Percentiles rank a stretch among this genome's conserved stretches.
phyloP scores from a whole-genome alignment of 2,888 invertebrate species.

The Syrphus vitripennis region DNA sequence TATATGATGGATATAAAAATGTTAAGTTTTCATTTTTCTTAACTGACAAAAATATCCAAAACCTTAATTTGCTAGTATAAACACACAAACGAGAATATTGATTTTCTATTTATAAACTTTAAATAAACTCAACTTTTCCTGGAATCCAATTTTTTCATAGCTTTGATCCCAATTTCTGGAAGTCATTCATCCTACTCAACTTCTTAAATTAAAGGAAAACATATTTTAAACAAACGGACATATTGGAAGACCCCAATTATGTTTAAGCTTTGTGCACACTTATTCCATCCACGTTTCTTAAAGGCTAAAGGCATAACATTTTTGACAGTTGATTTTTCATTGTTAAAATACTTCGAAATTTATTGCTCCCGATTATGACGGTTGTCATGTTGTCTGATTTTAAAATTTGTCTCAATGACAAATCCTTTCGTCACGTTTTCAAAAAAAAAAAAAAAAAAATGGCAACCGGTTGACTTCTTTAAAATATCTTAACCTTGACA shows the following conservation, averaged over 20 bases:
- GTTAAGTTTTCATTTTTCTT: no score
- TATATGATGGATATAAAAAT: no score
- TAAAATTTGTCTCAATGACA: background rate
- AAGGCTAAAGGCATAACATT: background rate
- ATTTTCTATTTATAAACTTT: no score
- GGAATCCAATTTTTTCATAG: no score
- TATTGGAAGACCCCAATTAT: background rate
- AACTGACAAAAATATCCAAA: no score
- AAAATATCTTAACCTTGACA: constrained; percentile 1
- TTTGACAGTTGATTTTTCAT: constrained; percentile 6
- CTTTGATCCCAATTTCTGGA: background rate
- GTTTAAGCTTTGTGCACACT: background rate
- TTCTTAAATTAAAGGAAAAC: background rate
- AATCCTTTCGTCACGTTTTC: background rate
- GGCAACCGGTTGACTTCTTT: background rate
- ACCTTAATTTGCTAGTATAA: no score
- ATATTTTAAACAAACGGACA: background rate
- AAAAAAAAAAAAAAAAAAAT: background rate
- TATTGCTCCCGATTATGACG: background rate
- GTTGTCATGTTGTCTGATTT: background rate
- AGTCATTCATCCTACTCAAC: background rate
- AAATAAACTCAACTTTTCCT: no score
- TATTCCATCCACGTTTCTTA: background rate
- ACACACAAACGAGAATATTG: no score
- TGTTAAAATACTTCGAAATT: background rate